Evolutionary conservation across 2,113 vertebrate genomes (phyloP), one percentile per base, ranked within the genome.

Genomic region (Chionis minor): DNA sequence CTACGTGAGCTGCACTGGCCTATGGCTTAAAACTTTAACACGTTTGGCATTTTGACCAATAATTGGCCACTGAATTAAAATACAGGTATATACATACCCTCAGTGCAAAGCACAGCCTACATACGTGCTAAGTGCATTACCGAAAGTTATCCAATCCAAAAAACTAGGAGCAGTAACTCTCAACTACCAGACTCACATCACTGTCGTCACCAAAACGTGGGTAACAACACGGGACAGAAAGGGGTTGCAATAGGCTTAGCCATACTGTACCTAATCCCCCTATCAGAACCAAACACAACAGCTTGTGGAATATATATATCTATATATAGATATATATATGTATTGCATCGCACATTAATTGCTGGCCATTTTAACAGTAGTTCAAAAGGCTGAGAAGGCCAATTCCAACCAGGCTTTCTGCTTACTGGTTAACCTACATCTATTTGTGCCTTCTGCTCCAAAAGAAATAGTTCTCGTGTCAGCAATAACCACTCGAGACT

Each of bases 311-410:
- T 10, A 6, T 20, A 14, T 13, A 1, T n/a, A n/a, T n/a, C n/a
- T n/a, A n/a, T n/a, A n/a, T n/a, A n/a, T n/a, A n/a, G n/a, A n/a
- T n/a, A n/a, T 38, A 38, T 38, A 54, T 10, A 6, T 20, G 12
- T 13, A 1, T 51, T 23, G 8, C 33, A 21, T 24, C 58, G 35
- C 5, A 0, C 2, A 12, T 10, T 5, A 18, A 1, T 26, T 38
- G 14, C 32, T 47, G 22, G 9, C 9, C 19, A 22, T 59, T 35
- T 20, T 38, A 71, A 47, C 14, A 54, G 8, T 2, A 54, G 27
- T 32, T 40, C 6, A 88, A 87, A 63, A 72, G 51, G 38, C 30
- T 23, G 27, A 6, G 21, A 27, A 58, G 72, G 18, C 33, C 4
- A 6, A 24, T 51, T 73, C 20, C 6, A 52, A 44, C 2, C 28